Evolutionary conservation across 2,888 invertebrate species (phyloP).

Genomic region (Cheilosia vulpina): DNA sequence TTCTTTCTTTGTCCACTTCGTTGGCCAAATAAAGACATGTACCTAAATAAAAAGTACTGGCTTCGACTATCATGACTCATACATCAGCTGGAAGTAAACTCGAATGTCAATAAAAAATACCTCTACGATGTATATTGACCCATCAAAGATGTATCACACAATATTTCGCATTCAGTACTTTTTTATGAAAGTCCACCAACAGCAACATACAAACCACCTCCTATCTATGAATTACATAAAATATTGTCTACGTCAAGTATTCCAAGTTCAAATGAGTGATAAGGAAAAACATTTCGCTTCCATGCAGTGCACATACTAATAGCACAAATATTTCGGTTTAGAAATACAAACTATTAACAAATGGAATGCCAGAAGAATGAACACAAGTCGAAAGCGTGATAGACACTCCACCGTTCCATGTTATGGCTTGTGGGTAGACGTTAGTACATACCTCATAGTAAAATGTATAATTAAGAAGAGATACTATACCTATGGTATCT

Average conservation of each 20-base stretch:
- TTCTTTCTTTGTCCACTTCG: too few relatives aligned
- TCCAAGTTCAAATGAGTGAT: slow-evolving; percentile 50
- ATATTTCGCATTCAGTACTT: too few relatives aligned
- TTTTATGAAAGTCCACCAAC: too few relatives aligned
- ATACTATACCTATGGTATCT: neutral
- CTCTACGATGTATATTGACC: too few relatives aligned
- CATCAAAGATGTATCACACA: too few relatives aligned
- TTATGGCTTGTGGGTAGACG: slow-evolving; percentile 1
- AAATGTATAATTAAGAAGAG: neutral
- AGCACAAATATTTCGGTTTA: neutral
- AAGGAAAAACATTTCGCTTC: slow-evolving; percentile 2
- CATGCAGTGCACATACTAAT: neutral
- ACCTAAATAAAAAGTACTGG: too few relatives aligned
- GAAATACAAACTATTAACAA: slow-evolving; percentile 1
- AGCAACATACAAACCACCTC: too few relatives aligned
- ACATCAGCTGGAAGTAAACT: too few relatives aligned
- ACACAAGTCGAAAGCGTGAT: slow-evolving; percentile 52
- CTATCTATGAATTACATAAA: too few relatives aligned
- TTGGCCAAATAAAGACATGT: too few relatives aligned
- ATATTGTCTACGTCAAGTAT: neutral
- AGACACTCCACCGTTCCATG: slow-evolving; percentile 24
- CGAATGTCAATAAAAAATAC: too few relatives aligned
- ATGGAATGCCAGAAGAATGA: neutral
- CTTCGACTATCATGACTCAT: too few relatives aligned
- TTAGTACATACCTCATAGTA: neutral